phyloP scores from a whole-genome alignment of 2,797 vertebrate species.

The Gambusia yucatana region DNA sequence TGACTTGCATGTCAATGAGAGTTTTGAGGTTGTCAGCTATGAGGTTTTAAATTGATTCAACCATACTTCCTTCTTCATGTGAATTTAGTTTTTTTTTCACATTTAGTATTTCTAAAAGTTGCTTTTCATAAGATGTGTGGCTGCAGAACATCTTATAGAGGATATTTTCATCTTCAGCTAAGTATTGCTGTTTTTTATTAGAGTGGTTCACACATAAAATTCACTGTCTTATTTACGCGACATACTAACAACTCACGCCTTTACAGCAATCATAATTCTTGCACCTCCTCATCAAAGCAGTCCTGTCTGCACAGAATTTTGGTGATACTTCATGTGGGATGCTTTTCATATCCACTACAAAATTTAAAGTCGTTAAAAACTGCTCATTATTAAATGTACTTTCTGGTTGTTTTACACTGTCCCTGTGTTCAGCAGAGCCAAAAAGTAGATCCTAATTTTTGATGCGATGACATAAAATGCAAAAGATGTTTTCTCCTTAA shows the following conservation, averaged over 20 bases:
- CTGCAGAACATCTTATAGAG: no score
- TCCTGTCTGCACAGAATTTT: neutral
- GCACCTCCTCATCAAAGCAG: neutral
- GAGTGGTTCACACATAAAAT: neutral
- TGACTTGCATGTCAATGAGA: no score
- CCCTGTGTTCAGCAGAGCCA: neutral
- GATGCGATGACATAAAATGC: neutral
- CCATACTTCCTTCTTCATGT: neutral
- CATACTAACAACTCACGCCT: neutral
- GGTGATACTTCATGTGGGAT: neutral
- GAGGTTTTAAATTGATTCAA: neutral
- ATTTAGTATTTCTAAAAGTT: neutral
- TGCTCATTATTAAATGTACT: neutral
- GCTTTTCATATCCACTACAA: constrained; percentile 3
- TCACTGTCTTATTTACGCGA: neutral
- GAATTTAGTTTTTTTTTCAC: neutral
- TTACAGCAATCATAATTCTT: neutral
- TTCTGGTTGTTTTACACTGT: neutral
- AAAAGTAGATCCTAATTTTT: neutral
- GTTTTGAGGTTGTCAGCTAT: no score
- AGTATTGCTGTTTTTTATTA: neutral
- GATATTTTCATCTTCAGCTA: neutral
- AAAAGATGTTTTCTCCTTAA: neutral
- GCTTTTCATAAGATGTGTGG: neutral
- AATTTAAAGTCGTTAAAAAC: neutral